Evolutionary conservation across 2,113 vertebrate species (phyloP), one percentile per base, ranked within the genome.

Genomic region (Oenanthe melanoleuca): DNA sequence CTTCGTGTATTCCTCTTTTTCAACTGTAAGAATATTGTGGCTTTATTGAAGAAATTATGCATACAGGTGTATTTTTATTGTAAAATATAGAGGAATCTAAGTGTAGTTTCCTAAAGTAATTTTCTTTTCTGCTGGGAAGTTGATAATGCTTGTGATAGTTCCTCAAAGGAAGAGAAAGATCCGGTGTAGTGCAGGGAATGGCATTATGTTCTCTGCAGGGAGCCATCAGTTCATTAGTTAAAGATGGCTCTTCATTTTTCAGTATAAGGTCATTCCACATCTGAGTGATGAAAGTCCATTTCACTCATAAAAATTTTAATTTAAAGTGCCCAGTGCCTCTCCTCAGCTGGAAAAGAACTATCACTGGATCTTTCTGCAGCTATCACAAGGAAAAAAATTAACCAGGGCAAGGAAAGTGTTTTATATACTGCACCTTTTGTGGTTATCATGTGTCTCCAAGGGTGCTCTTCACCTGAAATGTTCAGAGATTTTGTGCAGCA

Each of bases 171-270:
- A 79, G 75, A 93, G 87, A 37, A 78, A 80, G 86, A 86, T 87
- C 82, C 5, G 0, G 16, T 78, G 70, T 86, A 70, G 75, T 64
- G 73, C 67, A 63, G 80, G 19, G 50, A 81, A 75, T 25, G 57
- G 82, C 77, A 95, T 96, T 96, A 82, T 80, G 84, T 70, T 95
- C 96, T 95, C 94, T 45, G 25, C 57, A 80, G 97, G 96, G 95
- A 97, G 91, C 92, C 75, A 70, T 96, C 96, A 88, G 75, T 93
- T 92, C 70, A 95, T 96, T 97, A 95, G 97, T 96, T 95, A 95
- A 97, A 97, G 95, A 94, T 84, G 90, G 59, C 82, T 97, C 96
- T 97, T 90, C 94, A 96, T 97, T 97, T 97, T 93, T 89, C 95
- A 95, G 92, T 8, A 37, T 97, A 93, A 96, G 97, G 97, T 97